Evolutionary conservation across 2,113 vertebrate genomes (phyloP), one percentile per base, ranked within the genome.

Genomic region (Suncus etruscus): DNA sequence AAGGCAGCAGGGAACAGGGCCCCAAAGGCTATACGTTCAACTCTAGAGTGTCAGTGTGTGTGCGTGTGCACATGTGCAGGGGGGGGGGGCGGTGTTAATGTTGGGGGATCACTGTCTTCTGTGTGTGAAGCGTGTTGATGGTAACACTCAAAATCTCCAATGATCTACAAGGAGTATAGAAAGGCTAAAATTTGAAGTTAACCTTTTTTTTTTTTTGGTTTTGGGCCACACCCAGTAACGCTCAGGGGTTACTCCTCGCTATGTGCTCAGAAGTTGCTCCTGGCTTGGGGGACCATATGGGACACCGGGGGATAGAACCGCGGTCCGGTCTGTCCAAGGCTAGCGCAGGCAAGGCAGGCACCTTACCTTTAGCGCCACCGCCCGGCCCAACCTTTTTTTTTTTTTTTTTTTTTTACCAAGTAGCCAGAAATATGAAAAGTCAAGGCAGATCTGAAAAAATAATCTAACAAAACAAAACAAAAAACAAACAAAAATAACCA

Each of bases 341-440:
- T n/a, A n/a, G n/a, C n/a, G n/a, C n/a, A n/a, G n/a, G n/a, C n/a
- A n/a, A n/a, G n/a, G n/a, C n/a, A n/a, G n/a, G n/a, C n/a, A n/a
- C n/a, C n/a, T n/a, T n/a, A n/a, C n/a, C n/a, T n/a, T n/a, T n/a
- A n/a, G n/a, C n/a, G n/a, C n/a, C n/a, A n/a, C n/a, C n/a, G n/a
- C n/a, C n/a, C n/a, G n/a, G n/a, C n/a, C n/a, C n/a, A n/a, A n/a
- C n/a, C n/a, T n/a, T n/a, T n/a, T n/a, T n/a, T n/a, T n/a, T n/a
- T n/a, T n/a, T 32, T n/a, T 15, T 63, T 83, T 83, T 68, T 65
- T 86, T 91, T 94, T 20, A 88, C 4, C 20, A 31, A 90, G 45
- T 5, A 80, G 58, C 61, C 32, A 2, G 6, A 61, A 73, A 51
- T 61, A 51, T 89, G 82, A 85, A 97, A 96, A 94, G 6, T 96